phyloP scores from a whole-genome alignment of 2,888 invertebrate genomes.

The Acleris sparsana region DNA sequence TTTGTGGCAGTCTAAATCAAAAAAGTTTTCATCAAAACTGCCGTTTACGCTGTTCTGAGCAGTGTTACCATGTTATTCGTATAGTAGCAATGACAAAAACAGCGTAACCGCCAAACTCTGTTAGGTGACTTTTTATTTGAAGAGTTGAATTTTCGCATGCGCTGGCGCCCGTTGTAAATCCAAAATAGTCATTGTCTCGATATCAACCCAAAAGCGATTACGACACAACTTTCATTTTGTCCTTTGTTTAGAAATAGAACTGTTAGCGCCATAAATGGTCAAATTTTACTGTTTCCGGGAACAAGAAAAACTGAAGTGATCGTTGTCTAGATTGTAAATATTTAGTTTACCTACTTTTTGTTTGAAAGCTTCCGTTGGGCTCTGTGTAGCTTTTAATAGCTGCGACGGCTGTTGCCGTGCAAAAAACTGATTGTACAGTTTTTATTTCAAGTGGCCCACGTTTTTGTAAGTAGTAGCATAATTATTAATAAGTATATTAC shows the following conservation, averaged over 20 bases:
- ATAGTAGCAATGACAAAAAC: too few relatives aligned
- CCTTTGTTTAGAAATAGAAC: conserved; percentile 28
- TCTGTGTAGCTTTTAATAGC: neutral
- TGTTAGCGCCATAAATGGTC: conserved; percentile 20
- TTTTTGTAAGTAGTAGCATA: too few relatives aligned
- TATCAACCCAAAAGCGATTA: conserved; percentile 21
- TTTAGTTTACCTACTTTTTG: conserved; percentile 12
- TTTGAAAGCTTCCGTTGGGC: conserved; percentile 8
- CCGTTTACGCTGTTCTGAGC: too few relatives aligned
- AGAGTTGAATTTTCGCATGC: conserved; percentile 5
- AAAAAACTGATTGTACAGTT: neutral
- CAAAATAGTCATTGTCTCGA: conserved; percentile 30
- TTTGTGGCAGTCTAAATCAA: conserved; percentile 9
- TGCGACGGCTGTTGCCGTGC: neutral
- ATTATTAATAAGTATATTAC: too few relatives aligned
- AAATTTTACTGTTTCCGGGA: conserved; percentile 18
- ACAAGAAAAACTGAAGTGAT: conserved; percentile 11
- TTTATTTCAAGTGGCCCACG: too few relatives aligned
- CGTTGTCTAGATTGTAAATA: conserved; percentile 24
- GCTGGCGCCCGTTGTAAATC: conserved; percentile 22
- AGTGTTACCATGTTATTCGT: too few relatives aligned
- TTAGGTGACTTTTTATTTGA: too few relatives aligned
- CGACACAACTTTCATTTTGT: conserved; percentile 26
- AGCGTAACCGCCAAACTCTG: too few relatives aligned
- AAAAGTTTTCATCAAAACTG: too few relatives aligned